Base-by-base conservation (phyloP, 2,888 invertebrate species). In the Ichneumoninae sp. region DNA sequence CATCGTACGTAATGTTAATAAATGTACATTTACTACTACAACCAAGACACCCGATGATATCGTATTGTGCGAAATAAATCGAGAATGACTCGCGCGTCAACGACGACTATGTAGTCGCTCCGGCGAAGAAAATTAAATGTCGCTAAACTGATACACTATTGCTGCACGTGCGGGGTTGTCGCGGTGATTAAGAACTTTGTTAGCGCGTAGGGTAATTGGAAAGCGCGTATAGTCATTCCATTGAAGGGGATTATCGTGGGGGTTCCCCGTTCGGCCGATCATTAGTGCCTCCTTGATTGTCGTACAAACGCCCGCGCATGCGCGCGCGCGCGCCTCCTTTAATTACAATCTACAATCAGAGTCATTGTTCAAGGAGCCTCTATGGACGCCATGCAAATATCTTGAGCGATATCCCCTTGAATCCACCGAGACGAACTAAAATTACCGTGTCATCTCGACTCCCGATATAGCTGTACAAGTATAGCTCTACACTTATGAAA, bases 341-440 rank as follows among this genome's bases (percentile, higher is more conserved):
- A 88, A 88, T 88, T 88, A 87, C 86, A 86, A 87, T 87, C 78
- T 81, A 86, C 85, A 87, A 90, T 89, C 85, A 87, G 82, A 81
- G 75, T 85, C 84, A 88, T 88, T 87, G 89, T 89, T 85, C 74
- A 50, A 70, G 40, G 36, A 80, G 52, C 65, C 30, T 62, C 54
- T 0, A 19, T 4, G 54, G 80, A 69, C 60, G 72, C 72, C 74
- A 68, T 72, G 72, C 54, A 72, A 72, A 80, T 83, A 70, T 80
- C 76, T 60, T 57, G 26, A 44, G 54, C 54, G 65, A 71, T 57
- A 19, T 66, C 16, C 66, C 8, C 36, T 50, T 66, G 65, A 80
- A 66, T 81, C 76, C 65, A 65, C 54, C 36, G 60, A 69, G 77
- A 74, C 54, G 66, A 66, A 47, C 50, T 62, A 40, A 81, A 75